A percentile compares a stretch with the other conserved stretches of the same genome.
Evolutionary conservation across 2,888 invertebrate species (phyloP).

Genomic region (Caenorhabditis angaria): DNA sequence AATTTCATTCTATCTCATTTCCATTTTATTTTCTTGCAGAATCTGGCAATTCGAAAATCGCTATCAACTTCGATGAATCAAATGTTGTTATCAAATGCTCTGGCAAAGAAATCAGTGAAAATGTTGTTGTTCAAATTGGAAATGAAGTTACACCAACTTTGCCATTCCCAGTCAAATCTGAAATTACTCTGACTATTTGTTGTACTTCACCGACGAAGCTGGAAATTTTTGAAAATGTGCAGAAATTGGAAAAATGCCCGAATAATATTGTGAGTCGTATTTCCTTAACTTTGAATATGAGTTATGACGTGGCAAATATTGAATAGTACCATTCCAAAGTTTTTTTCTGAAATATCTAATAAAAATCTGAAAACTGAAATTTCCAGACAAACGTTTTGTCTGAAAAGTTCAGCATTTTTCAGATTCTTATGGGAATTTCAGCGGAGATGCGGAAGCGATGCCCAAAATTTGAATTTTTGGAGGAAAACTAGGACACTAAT

Average conservation of each 20-base stretch:
- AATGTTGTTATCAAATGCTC: conserved; percentile 28
- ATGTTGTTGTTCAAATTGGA: conserved; percentile 49
- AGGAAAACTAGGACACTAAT: neutral
- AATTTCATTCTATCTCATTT: neutral
- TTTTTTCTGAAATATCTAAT: no score
- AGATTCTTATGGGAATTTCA: neutral
- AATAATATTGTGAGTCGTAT: conserved; percentile 43
- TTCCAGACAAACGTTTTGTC: no score
- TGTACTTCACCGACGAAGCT: conserved; percentile 57
- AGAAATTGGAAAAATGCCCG: conserved; percentile 51
- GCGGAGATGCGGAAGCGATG: neutral
- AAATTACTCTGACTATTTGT: conserved; percentile 48
- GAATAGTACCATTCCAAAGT: no score
- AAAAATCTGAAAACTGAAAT: neutral
- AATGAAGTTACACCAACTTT: conserved; percentile 55
- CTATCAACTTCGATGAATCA: conserved; percentile 25
- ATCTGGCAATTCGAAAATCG: conserved; percentile 1
- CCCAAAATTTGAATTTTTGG: neutral
- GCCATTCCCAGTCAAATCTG: conserved; percentile 52
- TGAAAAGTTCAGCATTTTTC: no score
- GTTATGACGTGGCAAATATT: no score
- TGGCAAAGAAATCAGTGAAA: conserved; percentile 16
- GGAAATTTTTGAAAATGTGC: conserved; percentile 32
- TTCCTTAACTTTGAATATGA: neutral
- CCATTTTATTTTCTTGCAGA: neutral